Evolutionary conservation across 2,797 vertebrate genomes (phyloP), one percentile per base, ranked within the genome.

Genomic region (Columba guinea): DNA sequence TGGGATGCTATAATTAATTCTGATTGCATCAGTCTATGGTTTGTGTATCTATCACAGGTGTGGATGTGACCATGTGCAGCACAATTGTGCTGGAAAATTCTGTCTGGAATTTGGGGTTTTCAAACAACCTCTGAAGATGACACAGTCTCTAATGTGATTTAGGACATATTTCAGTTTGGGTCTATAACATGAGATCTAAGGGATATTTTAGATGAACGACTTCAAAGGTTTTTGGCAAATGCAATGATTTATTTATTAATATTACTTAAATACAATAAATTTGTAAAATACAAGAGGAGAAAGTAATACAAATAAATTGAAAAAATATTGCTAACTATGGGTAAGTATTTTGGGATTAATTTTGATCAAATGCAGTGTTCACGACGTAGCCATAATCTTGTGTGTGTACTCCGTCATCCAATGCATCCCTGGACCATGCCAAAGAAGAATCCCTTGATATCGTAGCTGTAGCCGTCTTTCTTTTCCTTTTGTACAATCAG

Each of bases 331-430:
- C 34, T 64, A 86, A 81, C 28, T 93, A 81, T 20, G 37, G 8
- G 4, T 69, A 0, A 28, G n/a, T 20, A 32, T 39, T 69, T 51
- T 3, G 2, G n/a, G 34, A n/a, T 87, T 91, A 34, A 56, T 95
- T 90, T 52, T 90, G 44, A 60, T 97, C 96, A 87, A 95, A 97
- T 59, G 91, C 97, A 4, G 56, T 1, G 16, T 97, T 97, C 68
- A 71, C 18, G 0, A 94, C 18, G 24, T 7, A 90, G 37, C 80
- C 64, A 8, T 87, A 84, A 35, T 96, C 89, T 62, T 83, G 89
- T 24, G 63, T 39, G 2, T 0, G 10, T 63, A 8, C 24, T 63
- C 75, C 28, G 35, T 34, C 23, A 64, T 58, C 26, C 30, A 22
- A 0, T 37, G 7, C 2, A 32, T 78, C 20, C 10, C 46, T 73